Percentiles rank a stretch among this genome's conserved stretches.
phyloP scores from a whole-genome alignment of 2,888 invertebrate species.

The Cantharis rustica region DNA sequence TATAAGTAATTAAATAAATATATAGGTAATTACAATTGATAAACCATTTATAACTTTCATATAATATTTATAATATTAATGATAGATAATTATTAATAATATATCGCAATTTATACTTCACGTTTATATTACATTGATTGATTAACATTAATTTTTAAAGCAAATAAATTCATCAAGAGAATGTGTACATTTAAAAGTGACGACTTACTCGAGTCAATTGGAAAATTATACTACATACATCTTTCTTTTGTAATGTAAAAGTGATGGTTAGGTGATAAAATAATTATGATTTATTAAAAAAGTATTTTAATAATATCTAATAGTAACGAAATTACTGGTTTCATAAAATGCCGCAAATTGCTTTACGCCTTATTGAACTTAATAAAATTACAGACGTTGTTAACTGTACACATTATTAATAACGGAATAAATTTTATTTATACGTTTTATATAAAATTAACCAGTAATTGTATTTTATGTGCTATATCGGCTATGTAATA shows the following conservation, averaged over 20 bases:
- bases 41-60: background rate
- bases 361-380: conserved; percentile 19
- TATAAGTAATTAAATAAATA: background rate
- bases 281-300: conserved; percentile 27
- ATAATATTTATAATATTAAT: background rate
- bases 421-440: background rate
- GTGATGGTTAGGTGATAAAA: conserved; percentile 21
- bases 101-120: background rate
- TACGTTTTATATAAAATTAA: background rate
- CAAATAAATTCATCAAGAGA: background rate
- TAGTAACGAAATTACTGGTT: conserved; percentile 19
- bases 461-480: background rate
- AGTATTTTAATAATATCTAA: conserved; percentile 17
- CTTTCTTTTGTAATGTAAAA: conserved; percentile 19
- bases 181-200: background rate
- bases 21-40: background rate
- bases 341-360: conserved; percentile 13
- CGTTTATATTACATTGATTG: background rate
- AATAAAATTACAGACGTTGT: conserved; percentile 11
- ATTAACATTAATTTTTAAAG: background rate
- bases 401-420: conserved; percentile 11
- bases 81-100: background rate
- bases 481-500: background rate
- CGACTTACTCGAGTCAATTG: conserved; percentile 15
- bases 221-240: conserved; percentile 15